Conservation (phyloP, 2,797 vertebrate species). For the Margarornis squamiger region DNA sequence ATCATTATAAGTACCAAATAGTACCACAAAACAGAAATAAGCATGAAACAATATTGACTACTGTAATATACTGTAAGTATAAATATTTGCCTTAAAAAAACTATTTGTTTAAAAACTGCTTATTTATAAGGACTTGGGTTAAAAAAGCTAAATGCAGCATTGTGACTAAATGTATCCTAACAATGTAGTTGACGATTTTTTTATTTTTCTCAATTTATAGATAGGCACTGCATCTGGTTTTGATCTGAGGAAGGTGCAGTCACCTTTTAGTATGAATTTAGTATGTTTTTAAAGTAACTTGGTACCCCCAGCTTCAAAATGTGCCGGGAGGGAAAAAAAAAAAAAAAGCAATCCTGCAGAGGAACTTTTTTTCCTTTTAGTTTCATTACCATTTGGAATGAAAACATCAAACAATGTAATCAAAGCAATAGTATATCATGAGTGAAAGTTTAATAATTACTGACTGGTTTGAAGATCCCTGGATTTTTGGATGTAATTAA, state of each 20-base stretch:
- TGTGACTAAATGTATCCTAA: neutral
- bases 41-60: neutral
- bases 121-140: neutral
- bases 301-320: neutral
- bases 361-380: neutral
- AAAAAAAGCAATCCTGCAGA: neutral
- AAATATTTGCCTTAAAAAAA: neutral
- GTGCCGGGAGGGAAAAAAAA: neutral
- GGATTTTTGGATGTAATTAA: neutral
- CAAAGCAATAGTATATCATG: neutral
- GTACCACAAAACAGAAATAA: neutral
- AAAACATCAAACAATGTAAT: neutral
- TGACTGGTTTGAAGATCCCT: neutral
- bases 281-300: neutral
- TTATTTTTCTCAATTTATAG: neutral
- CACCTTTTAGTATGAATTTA: neutral
- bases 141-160: neutral
- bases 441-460: neutral
- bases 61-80: neutral
- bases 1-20: neutral
- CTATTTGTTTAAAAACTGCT: neutral
- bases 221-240: neutral
- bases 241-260: neutral
- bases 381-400: neutral
- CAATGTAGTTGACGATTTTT: neutral